These are phyloP conservation scores for Matsumyia berberina DNA, from an alignment of 2,888 invertebrate species.

Conservation along the genomic window DNA sequence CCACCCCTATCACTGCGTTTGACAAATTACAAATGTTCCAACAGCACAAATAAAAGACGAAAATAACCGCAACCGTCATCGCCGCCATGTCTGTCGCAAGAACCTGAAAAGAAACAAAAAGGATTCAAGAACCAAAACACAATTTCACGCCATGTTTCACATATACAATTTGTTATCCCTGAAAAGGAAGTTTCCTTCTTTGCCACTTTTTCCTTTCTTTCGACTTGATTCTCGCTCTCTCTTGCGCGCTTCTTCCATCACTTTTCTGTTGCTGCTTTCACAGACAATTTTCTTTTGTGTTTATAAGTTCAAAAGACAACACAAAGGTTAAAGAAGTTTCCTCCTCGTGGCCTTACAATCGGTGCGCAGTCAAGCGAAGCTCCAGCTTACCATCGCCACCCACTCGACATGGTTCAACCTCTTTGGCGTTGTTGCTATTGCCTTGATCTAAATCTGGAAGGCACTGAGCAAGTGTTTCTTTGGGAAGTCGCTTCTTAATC, in stretches of 20 bases:
- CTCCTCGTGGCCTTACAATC: constrained; percentile 63
- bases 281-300: constrained; percentile 55
- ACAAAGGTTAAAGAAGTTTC: constrained; percentile 69
- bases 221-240: not conserved
- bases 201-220: constrained; percentile 57
- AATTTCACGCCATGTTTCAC: constrained; percentile 84
- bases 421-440: constrained; percentile 53
- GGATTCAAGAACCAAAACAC: constrained; percentile 79
- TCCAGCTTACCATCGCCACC: constrained; percentile 40
- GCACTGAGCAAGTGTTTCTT: constrained; percentile 74
- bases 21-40: constrained; percentile 76
- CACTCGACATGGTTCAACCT: constrained; percentile 41
- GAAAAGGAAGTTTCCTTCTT: constrained; percentile 69
- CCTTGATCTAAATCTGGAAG: constrained; percentile 50
- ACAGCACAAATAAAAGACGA: constrained; percentile 25
- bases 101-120: constrained; percentile 74
- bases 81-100: constrained; percentile 45
- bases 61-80: constrained; percentile 39
- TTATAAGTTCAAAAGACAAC: constrained; percentile 68
- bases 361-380: constrained; percentile 61
- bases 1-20: constrained; percentile 55
- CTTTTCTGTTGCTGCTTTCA: constrained; percentile 13
- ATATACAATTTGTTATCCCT: constrained; percentile 80
- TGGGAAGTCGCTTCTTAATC: constrained; percentile 55
- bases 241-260: constrained; percentile 2